phyloP scores from a whole-genome alignment of 2,113 vertebrate species.

The Phasianus colchicus region DNA sequence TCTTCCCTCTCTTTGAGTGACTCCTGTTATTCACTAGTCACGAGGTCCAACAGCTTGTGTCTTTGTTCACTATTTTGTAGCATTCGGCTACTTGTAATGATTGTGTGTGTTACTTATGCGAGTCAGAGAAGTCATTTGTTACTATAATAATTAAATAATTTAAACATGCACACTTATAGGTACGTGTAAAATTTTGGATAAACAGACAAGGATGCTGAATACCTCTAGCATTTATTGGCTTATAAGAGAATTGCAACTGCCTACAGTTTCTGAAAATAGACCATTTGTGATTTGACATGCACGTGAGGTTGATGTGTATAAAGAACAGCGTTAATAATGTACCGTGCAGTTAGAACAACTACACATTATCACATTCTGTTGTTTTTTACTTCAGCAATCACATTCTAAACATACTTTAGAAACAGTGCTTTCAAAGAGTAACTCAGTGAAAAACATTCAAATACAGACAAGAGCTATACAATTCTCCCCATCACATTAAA shows the following conservation, averaged over 20 bases:
- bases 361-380: neutral
- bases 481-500: neutral
- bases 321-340: neutral
- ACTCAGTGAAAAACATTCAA: neutral
- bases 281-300: neutral
- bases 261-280: neutral
- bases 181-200: neutral
- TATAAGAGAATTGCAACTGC: neutral
- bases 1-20: neutral
- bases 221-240: neutral
- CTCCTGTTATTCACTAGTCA: neutral
- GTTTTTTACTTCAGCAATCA: neutral
- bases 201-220: neutral
- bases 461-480: neutral
- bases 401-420: neutral
- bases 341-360: neutral
- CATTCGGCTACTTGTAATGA: neutral
- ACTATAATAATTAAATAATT: neutral
- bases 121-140: neutral
- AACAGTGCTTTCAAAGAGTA: neutral
- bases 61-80: neutral
- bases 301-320: neutral
- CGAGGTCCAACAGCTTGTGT: neutral
- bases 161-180: neutral
- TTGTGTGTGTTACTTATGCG: neutral